Percentiles rank a stretch among this genome's conserved stretches.
Evolutionary conservation across 2,113 vertebrate genomes (phyloP).

Genomic region (Lanius ludovicianus): DNA sequence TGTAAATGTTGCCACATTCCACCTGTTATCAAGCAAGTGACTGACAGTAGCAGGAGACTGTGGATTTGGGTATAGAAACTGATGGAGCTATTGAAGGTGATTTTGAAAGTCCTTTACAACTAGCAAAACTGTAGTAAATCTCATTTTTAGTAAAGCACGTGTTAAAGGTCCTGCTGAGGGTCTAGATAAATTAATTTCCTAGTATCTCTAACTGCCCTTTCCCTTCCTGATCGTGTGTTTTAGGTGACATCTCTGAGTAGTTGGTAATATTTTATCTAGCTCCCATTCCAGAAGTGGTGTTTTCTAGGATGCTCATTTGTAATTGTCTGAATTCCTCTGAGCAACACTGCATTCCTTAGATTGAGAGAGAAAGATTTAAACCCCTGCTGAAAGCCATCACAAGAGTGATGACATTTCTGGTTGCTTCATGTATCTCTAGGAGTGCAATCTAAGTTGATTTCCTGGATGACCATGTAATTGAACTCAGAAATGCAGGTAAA

Average conservation of each 20-base stretch:
- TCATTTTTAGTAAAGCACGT: not conserved
- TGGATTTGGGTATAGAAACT: not conserved
- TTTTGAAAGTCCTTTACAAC: not conserved
- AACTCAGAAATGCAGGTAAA: not conserved
- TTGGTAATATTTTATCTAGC: not conserved
- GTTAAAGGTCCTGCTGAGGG: not conserved
- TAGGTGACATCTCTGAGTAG: not conserved
- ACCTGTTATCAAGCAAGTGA: not conserved
- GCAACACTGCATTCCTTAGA: not conserved
- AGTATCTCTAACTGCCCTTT: not conserved
- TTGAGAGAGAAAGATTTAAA: conserved; percentile 5
- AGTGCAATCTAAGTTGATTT: not conserved
- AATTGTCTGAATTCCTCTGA: conserved; percentile 5
- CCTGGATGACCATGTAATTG: not conserved
- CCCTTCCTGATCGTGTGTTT: not conserved
- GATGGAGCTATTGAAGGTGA: not conserved
- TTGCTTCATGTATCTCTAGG: not conserved
- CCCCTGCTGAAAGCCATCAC: not conserved
- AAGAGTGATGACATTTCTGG: not conserved
- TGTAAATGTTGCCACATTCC: not conserved
- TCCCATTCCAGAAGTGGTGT: not conserved
- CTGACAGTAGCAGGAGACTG: not conserved
- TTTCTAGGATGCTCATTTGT: not conserved
- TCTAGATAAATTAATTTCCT: not conserved
- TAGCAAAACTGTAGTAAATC: not conserved